Percentiles rank a stretch among this genome's conserved stretches.
Conservation (phyloP, 2,113 vertebrate genomes). For the Cephalopholis sonnerati region DNA sequence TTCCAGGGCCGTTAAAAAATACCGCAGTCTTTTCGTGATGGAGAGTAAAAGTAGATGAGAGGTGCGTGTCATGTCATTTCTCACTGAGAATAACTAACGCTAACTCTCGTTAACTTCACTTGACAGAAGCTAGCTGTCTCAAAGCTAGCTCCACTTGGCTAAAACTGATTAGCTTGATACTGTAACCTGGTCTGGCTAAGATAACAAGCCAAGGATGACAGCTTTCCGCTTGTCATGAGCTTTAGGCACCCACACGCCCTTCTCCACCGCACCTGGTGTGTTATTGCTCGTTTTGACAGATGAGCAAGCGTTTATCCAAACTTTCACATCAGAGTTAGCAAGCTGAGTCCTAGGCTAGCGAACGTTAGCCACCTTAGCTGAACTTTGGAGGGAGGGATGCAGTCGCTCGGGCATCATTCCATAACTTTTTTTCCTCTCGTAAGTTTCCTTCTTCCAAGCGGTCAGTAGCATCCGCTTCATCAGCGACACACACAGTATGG, state of each 20-base stretch:
- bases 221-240: not conserved
- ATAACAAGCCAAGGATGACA: constrained; percentile 21
- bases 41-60: not conserved
- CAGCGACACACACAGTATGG: not conserved
- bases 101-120: not conserved
- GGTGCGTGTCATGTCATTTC: not conserved
- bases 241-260: not conserved
- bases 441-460: constrained; percentile 48
- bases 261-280: not conserved
- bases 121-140: constrained; percentile 18
- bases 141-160: constrained; percentile 61
- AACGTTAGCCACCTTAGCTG: constrained; percentile 82
- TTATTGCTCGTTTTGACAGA: not conserved
- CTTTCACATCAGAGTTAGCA: constrained; percentile 5
- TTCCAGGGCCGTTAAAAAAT: not conserved
- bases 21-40: not conserved
- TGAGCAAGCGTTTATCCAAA: not conserved
- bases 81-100: not conserved
- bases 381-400: constrained; percentile 80
- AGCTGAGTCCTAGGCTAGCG: constrained; percentile 51
- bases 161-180: constrained; percentile 44
- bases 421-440: constrained; percentile 67
- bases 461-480: constrained; percentile 21
- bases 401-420: constrained; percentile 73
- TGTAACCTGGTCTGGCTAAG: constrained; percentile 26